Evolutionary conservation across 2,888 invertebrate genomes (phyloP), one percentile per base, ranked within the genome.

Genomic region (Ophion costatus): DNA sequence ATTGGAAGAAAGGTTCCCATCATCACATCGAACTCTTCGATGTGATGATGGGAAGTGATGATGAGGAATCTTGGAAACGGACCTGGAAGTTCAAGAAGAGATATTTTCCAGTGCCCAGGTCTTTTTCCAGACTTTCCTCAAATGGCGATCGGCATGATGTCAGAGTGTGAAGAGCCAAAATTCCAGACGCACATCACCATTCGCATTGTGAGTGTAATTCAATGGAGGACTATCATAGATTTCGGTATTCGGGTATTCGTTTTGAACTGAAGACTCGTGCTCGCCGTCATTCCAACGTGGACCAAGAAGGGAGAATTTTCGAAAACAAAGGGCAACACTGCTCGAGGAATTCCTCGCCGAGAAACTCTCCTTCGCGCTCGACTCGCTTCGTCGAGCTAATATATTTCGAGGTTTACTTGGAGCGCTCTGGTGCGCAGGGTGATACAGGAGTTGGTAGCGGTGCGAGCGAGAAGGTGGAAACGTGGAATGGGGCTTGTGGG

Each of bases 191-290:
- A 70, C 63, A 85, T 85, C 73, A 85, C 82, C 29, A 29, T 29
- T 29, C 29, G 29, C 81, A 82, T 85, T 67, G 78, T 73, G 80
- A 85, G 82, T 86, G 83, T 84, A 87, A 85, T 86, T 85, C 85
- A 81, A 85, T 29, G 29, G 0, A 29, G 29, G 29, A 29, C 29
- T 29, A 4, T 0, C 86, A 86, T 83, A 76, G 79, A 76, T 73
- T 76, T 63, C 71, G 64, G 83, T 70, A 42, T 76, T 80, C 73
- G 64, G 70, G 75, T 29, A 4, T 29, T 4, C 29, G 29, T 29
- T 29, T 51, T 22, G 42, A 33, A 59, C 10, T 6, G 45, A 51
- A 7, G 73, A 20, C 61, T 74, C 57, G 63, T 24, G 71, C 57
- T 75, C 61, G 67, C 74, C 45, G 45, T 67, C 45, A 67, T 45